Conservation (phyloP, 2,888 invertebrate genomes). For the Amphipyra tragopoginis region DNA sequence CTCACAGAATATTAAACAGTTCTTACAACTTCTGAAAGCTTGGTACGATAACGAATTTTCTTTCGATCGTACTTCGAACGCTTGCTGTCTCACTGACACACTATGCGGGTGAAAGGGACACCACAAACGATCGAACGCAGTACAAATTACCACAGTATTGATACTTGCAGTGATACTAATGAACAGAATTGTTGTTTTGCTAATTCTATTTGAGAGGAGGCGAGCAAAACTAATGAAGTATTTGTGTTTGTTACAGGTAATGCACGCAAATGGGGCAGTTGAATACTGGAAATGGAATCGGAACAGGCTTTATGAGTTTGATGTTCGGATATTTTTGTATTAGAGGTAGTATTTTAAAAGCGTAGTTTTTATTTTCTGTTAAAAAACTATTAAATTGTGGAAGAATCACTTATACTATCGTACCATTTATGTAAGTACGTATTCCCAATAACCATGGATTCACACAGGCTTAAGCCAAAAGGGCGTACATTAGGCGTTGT, state of each 20-base stretch:
- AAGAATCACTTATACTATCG: too few relatives aligned
- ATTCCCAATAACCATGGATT: slow-evolving; percentile 7
- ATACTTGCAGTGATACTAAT: slow-evolving; percentile 54
- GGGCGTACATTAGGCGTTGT: slow-evolving; percentile 66
- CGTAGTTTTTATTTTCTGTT: too few relatives aligned
- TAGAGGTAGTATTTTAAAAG: background rate
- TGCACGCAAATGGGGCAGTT: slow-evolving; percentile 16
- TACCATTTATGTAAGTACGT: too few relatives aligned
- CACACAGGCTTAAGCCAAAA: slow-evolving; percentile 20
- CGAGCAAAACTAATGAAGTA: slow-evolving; percentile 50
- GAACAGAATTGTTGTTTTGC: slow-evolving; percentile 49
- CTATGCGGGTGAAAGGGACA: slow-evolving; percentile 35
- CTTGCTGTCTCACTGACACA: slow-evolving; percentile 37
- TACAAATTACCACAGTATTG: slow-evolving; percentile 53
- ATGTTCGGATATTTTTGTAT: background rate
- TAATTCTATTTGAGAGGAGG: slow-evolving; percentile 46
- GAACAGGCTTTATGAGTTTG: slow-evolving; percentile 4
- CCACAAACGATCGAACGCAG: slow-evolving; percentile 30
- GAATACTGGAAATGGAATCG: slow-evolving; percentile 21
- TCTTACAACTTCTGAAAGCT: slow-evolving; percentile 66
- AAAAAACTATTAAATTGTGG: too few relatives aligned
- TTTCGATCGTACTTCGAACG: slow-evolving; percentile 42
- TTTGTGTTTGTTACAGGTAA: slow-evolving; percentile 63
- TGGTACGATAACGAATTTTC: slow-evolving; percentile 59
- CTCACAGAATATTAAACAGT: slow-evolving; percentile 78